phyloP scores from a whole-genome alignment of 2,113 vertebrate species.

The Tetraodon nigroviridis region DNA sequence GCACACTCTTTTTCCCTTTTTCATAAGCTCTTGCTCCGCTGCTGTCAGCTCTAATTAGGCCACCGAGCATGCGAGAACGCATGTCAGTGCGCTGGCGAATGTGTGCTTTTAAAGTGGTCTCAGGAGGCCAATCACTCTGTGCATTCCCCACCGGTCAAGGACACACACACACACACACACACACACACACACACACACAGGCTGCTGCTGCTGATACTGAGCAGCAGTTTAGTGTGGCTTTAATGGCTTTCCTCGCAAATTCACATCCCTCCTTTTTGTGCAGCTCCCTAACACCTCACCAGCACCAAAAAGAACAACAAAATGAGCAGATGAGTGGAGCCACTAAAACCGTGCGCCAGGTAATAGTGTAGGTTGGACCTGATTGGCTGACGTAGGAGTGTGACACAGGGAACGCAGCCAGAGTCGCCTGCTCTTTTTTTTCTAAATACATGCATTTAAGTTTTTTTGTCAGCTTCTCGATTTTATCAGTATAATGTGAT shows the following conservation, averaged over 20 bases:
- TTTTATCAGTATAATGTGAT: no score
- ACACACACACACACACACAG: background rate
- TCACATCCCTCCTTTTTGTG: conserved; percentile 11
- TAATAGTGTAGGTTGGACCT: no score
- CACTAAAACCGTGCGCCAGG: no score
- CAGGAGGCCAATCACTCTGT: conserved; percentile 32
- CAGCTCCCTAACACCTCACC: background rate
- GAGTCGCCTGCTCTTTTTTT: background rate
- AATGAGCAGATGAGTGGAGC: no score
- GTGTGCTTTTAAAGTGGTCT: conserved; percentile 47
- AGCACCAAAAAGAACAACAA: no score
- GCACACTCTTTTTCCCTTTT: conserved; percentile 11
- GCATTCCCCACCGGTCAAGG: conserved; percentile 8
- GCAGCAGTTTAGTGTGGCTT: conserved; percentile 10
- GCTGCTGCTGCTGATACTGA: conserved; percentile 32
- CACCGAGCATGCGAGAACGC: conserved; percentile 12
- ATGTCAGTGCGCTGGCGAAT: conserved; percentile 15
- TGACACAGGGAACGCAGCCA: no score
- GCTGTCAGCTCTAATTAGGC: conserved; percentile 49
- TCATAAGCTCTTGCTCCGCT: conserved; percentile 25
- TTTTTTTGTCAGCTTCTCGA: background rate
- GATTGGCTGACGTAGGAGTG: no score
- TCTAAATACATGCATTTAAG: background rate
- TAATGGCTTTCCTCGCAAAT: conserved; percentile 31
- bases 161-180: conserved; percentile 6